Evolutionary conservation across 2,113 vertebrate genomes (phyloP), one percentile per base, ranked within the genome.

Genomic region (Pseudolaguvia tuberculata): DNA sequence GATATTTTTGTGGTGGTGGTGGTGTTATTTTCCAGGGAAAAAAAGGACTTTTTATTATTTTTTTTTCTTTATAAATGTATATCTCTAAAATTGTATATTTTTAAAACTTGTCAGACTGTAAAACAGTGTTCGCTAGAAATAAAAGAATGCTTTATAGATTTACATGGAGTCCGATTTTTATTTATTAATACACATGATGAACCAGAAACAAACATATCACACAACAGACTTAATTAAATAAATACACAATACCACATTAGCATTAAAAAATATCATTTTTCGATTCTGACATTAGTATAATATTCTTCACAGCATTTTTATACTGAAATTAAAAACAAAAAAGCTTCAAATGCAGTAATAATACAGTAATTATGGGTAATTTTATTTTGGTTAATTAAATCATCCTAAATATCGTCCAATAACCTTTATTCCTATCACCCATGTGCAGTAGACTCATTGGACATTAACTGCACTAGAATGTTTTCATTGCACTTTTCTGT

Each of bases 41-140:
- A 56, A 84, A 82, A 59, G 82, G 79, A 53, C 80, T 87, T 84
- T 88, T 61, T n/a, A 53, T 59, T 58, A 14, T 87, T 84, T 88
- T 89, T 76, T 73, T 82, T 89, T 86, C 80, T 90, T 91, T 89
- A 83, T 90, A 87, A 91, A 90, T 91, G 90, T 90, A 88, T 88
- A 92, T 89, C 88, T 89, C 89, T 88, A 89, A 89, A 91, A 89
- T 83, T 90, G 88, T 91, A 90, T 92, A 91, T 91, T 92, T 92
- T 92, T 88, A 84, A 90, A 59, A 90, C 83, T 89, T 88, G 91
- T 92, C 88, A 88, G 83, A 88, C 87, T 91, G 90, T 92, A 88
- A 82, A 83, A 91, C 88, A 87, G 89, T 90, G 90, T 92, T 87
- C 83, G 88, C 87, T 91, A 91, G 89, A 90, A 91, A 91, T 91